These are phyloP conservation scores for Helicolenus hilgendorfi DNA, from an alignment of 2,797 vertebrate species.

Conservation along the genomic window DNA sequence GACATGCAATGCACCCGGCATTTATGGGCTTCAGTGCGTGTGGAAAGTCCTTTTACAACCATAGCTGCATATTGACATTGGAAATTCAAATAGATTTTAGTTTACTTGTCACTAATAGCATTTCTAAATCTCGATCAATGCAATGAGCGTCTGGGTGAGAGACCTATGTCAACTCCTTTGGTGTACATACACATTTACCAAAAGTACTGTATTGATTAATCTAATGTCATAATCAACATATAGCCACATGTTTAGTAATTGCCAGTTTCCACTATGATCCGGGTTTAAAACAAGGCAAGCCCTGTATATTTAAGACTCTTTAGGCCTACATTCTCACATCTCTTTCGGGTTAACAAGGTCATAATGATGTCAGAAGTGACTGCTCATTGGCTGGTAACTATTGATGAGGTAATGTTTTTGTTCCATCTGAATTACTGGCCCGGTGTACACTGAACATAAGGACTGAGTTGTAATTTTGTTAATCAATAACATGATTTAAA, in stretches of 20 bases:
- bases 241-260: neutral
- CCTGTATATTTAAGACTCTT: too few relatives aligned
- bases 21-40: neutral
- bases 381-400: neutral
- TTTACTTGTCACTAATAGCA: neutral
- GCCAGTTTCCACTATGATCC: neutral
- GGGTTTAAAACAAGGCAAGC: neutral
- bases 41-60: neutral
- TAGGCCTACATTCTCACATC: too few relatives aligned
- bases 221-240: neutral
- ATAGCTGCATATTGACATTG: neutral
- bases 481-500: neutral
- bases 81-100: neutral
- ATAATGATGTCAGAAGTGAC: neutral
- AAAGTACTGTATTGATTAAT: neutral
- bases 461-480: neutral
- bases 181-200: neutral
- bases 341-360: neutral
- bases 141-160: accelerated
- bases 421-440: neutral
- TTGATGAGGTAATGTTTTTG: neutral
- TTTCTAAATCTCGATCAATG: neutral
- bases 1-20: neutral
- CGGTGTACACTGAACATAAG: neutral
- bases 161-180: neutral